Evolutionary conservation across 2,888 invertebrate genomes (phyloP), one percentile per base, ranked within the genome.

Genomic region (Leptura quadrifasciata): DNA sequence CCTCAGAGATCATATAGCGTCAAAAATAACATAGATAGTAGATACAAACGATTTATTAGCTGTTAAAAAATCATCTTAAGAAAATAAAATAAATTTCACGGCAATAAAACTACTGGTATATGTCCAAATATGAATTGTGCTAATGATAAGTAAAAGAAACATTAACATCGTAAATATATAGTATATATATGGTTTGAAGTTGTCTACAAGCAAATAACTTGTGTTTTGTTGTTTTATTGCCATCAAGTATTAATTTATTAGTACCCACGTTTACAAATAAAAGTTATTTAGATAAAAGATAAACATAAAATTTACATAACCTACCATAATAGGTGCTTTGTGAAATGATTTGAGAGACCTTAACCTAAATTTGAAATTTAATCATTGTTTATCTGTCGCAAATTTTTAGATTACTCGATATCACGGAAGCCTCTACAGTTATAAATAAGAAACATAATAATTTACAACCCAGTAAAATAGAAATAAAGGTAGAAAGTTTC

Each of bases 271-370:
- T 20, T 24, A n/a, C 2, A 21, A 54, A 57, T 20, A 68, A 68
- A 68, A 17, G 10, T 63, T 63, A 27, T 68, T 35, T 20, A 68
- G 55, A 68, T 57, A 68, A 35, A 55, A 20, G 54, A 54, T 24
- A 65, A 18, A 68, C 31, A 47, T n/a, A 21, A 10, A 52, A 65
- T 68, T 55, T 55, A 52, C 68, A 68, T 68, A 68, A 68, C 68
- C 68, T 68, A 68, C 68, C 68, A 55, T 68, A 68, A 68, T 31
- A 18, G 55, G 18, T 39, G 27, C 27, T 68, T 68, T 57, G n/a
- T 27, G 18, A 20, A n/a, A 57, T 65, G 54, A 17, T 15, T 31
- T 27, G 6, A 8, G 12, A 35, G 18, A 15, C 68, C 68, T 68
- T 68, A 68, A 68, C 68, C 68, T 31, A 68, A 18, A 64, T 64